A percentile compares a stretch with the other conserved stretches of the same genome.
phyloP scores from a whole-genome alignment of 2,888 invertebrate genomes.

The Rhodophaea formosa region DNA sequence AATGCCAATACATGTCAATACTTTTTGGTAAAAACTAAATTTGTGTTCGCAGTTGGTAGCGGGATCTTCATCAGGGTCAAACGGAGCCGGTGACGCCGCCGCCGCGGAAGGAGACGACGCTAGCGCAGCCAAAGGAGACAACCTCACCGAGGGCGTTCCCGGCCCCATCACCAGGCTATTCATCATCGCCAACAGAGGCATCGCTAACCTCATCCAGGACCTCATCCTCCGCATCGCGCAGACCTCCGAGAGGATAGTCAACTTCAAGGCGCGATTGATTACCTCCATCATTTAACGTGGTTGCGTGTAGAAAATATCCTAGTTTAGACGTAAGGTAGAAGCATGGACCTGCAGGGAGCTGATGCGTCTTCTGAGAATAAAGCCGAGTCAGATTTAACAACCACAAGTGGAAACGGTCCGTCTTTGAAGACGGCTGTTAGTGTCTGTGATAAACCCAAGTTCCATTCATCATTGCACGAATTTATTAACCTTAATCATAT shows the following conservation, averaged over 20 bases:
- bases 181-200: constrained; percentile 92
- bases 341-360: constrained; percentile 24
- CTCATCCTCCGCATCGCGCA: constrained; percentile 93
- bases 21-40: not conserved
- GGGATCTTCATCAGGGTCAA: constrained; percentile 83
- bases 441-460: constrained; percentile 16
- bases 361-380: constrained; percentile 20
- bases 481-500: constrained; percentile 9
- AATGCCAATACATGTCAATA: too few species aligned
- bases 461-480: constrained; percentile 13
- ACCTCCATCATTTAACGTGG: constrained; percentile 91
- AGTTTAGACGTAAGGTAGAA: constrained; percentile 46
- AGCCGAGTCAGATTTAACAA: constrained; percentile 1
- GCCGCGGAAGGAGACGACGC: constrained; percentile 74
- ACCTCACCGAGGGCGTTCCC: constrained; percentile 90
- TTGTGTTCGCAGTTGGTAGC: constrained; percentile 85
- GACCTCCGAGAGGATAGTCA: constrained; percentile 94
- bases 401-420: constrained; percentile 1
- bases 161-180: constrained; percentile 93
- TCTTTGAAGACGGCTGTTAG: not conserved
- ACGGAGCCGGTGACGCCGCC: constrained; percentile 60
- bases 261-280: constrained; percentile 95
- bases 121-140: constrained; percentile 83
- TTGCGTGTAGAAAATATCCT: constrained; percentile 55
- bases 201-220: constrained; percentile 93